Evolutionary conservation across 2,888 invertebrate genomes (phyloP), one percentile per base, ranked within the genome.

Genomic region (Cryptus armator): DNA sequence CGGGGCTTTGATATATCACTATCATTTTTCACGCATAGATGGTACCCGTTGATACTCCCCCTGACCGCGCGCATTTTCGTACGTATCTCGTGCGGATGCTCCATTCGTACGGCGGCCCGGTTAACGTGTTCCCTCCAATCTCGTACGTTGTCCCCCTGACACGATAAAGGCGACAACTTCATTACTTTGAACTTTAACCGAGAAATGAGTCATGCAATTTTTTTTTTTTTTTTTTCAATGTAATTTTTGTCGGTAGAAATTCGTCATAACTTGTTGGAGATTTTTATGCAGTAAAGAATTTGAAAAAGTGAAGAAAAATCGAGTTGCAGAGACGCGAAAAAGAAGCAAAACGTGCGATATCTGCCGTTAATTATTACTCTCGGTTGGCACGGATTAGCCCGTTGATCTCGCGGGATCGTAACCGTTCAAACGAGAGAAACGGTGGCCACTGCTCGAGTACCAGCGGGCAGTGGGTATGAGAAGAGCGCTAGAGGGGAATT

Each of bases 1-100:
- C 81, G 66, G 75, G 81, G 71, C 81, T 77, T 80, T 91, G 91
- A 92, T 92, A 89, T 89, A 92, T 91, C 86, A 86, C 90, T 87
- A 89, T 92, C 91, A 91, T 92, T 92, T 92, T 92, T 92, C 91
- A 92, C 89, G 90, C 89, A 90, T 92, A 91, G 92, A 92, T 92
- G 89, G 88, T 88, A 90, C 86, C 81, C 87, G 88, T 84, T 91
- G 91, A 91, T 92, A 91, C 87, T 87, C 86, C 83, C 83, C 84
- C 77, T 81, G 81, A 75, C 70, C 70, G 46, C 56, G 77, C 14
- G 51, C 43, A 64, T 16, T 71, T 53, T 46, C 62, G 51, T 51
- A 66, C 32, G 46, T 59, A 46, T 32, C 76, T 68, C 74, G 80
- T 66, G 77, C 64, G 71, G 56, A 14, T 51, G 62, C 70, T 72